Conservation (phyloP, 2,888 invertebrate genomes). For the Hesperia comma region DNA sequence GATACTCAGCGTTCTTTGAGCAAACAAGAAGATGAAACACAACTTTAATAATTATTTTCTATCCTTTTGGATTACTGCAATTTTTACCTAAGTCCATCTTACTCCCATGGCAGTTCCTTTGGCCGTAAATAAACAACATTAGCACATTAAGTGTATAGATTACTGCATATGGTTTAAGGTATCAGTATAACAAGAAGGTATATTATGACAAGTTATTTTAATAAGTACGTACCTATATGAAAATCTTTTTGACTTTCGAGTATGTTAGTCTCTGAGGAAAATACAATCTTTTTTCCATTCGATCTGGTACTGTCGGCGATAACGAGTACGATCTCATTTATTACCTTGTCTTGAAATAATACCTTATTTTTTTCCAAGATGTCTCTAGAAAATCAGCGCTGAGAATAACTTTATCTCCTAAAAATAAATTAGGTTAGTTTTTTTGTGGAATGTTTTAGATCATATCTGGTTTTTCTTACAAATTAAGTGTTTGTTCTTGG, state of each 20-base stretch:
- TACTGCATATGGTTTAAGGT: too few relatives aligned
- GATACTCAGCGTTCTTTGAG: too few relatives aligned
- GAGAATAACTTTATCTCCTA: background rate
- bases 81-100: too few relatives aligned
- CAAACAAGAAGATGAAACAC: too few relatives aligned
- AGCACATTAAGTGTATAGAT: too few relatives aligned
- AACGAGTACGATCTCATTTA: conserved; percentile 61
- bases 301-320: conserved; percentile 60
- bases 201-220: background rate
- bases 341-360: conserved; percentile 50
- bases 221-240: background rate
- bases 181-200: too few relatives aligned
- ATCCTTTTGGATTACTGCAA: too few relatives aligned
- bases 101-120: too few relatives aligned
- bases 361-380: conserved; percentile 16
- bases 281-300: conserved; percentile 59
- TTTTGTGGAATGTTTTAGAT: background rate
- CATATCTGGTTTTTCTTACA: too few relatives aligned
- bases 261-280: conserved; percentile 52
- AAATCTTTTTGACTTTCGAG: conserved; percentile 24
- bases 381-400: conserved; percentile 10
- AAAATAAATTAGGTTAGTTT: conserved; percentile 15
- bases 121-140: too few relatives aligned
- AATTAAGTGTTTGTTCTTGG: too few relatives aligned
- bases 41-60: too few relatives aligned